Evolutionary conservation across 2,888 invertebrate genomes (phyloP), one percentile per base, ranked within the genome.

Genomic region (Liposcelis brunnea): DNA sequence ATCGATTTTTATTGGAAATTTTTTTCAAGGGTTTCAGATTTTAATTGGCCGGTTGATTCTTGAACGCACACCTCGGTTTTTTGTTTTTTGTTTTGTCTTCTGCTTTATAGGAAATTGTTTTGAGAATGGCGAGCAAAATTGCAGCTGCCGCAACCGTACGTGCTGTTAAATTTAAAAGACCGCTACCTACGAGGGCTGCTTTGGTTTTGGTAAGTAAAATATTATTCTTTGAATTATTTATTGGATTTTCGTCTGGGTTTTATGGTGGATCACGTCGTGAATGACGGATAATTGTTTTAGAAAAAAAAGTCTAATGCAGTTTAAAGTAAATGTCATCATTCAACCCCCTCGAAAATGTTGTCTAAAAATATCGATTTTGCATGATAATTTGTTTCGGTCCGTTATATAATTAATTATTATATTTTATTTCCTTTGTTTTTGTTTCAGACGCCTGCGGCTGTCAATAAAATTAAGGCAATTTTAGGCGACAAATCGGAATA

Each of bases 71-170:
- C 15, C 12, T n/a, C 2, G 11, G 11, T 8, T 2, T 40, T 40
- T 34, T 31, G 36, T 19, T 21, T 18, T 45, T 7, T 31, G 42
- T 32, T 19, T 31, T 46, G 38, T 2, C 19, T 11, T 31, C 31
- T 31, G n/a, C n/a, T n/a, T n/a, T n/a, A 32, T 21, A 10, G 14
- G 5, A 35, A 35, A 4, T 35, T 16, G n/a, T 44, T 21, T 33
- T 51, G 55, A 61, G 60, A 56, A 84, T 84, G 83, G 75, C 83
- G 61, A 75, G 81, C 52, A 79, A 76, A 71, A 71, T 76, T 49
- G 75, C 82, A 56, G 86, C 82, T 49, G 80, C 86, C 59, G 91
- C 91, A 21, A 89, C 90, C 46, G 87, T 93, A 21, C 74, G 86
- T 54, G 86, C 90, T 52, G 79, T 89, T 19, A 82, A 82, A 62